phyloP scores from a whole-genome alignment of 2,113 vertebrate species.

The Sitta europaea region DNA sequence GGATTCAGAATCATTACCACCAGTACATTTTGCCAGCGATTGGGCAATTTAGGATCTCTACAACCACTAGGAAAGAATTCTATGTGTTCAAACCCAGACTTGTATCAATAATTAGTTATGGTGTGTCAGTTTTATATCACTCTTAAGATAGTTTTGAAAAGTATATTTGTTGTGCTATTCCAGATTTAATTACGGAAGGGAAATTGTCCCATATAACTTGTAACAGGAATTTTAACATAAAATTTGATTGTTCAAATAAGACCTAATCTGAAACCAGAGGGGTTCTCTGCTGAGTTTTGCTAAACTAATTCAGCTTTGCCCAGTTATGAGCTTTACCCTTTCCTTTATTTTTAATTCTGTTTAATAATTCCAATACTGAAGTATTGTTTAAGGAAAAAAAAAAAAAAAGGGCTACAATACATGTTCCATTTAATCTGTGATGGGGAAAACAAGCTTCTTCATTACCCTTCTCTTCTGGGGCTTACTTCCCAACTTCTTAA shows the following conservation, averaged over 20 bases:
- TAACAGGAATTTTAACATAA: neutral
- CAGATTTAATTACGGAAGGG: neutral
- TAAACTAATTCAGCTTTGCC: neutral
- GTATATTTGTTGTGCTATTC: neutral
- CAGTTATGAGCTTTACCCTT: neutral
- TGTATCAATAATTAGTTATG: neutral
- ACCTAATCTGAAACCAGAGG: neutral
- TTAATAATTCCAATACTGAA: neutral
- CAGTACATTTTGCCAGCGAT: neutral
- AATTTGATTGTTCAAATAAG: neutral
- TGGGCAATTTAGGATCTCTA: neutral
- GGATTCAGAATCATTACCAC: neutral
- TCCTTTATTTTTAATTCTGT: neutral
- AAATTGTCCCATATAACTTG: neutral
- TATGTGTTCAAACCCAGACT: neutral
- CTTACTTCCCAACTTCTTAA: neutral
- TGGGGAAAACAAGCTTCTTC: neutral
- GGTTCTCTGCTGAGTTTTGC: neutral
- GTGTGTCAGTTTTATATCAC: neutral
- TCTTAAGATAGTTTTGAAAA: neutral
- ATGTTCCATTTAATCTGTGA: neutral
- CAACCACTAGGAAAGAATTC: neutral
- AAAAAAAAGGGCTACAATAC: neutral
- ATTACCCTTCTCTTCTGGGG: neutral
- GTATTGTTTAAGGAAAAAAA: neutral